Base-by-base conservation (phyloP, 2,797 vertebrate species). In the Gallinago stenura region DNA sequence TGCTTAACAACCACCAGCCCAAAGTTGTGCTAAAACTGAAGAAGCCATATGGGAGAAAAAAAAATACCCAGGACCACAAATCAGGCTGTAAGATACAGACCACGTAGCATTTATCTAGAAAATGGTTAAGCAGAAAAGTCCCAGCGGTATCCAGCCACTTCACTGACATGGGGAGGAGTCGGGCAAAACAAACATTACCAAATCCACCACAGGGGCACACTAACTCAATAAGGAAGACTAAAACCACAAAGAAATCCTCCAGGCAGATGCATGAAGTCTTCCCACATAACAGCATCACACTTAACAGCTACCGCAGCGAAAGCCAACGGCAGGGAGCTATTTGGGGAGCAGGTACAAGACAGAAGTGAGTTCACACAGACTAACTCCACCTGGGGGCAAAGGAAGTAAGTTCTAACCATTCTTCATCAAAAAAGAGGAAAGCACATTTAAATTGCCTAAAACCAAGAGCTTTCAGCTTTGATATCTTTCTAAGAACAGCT, bases 1-100 rank as follows among this genome's bases (percentile, higher is more conserved):
- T 51, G 28, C 62, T 17, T 19, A 35, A 83, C 48, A 75, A 35
- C 24, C 35, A 73, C 18, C 50, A 35, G 3, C 15, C 31, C 54
- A 31, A 10, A 81, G 51, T 33, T 60, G 39, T 56, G 41, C 4
- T n/a, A 68, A 62, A 91, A 87, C 58, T 41, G 35, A 70, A 79
- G 22, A 18, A 72, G 13, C 31, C 20, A 8, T 2, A 3, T 0
- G 3, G 39, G 22, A 24, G 5, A 6, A 43, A 35, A 35, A 33
- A 33, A 33, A 33, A 33, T 15, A 35, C 17, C 15, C n/a, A 70
- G 5, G 17, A 64, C 17, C 51, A 62, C 28, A 35, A 22, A 20
- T 18, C 61, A 45, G 60, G 43, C n/a, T 4, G 4, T 14, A 57
- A 72, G 18, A 66, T 5, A 56, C 17, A 80, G 5, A 62, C 12